Conservation (phyloP, 2,888 invertebrate species). For the Parnassius smintheus region DNA sequence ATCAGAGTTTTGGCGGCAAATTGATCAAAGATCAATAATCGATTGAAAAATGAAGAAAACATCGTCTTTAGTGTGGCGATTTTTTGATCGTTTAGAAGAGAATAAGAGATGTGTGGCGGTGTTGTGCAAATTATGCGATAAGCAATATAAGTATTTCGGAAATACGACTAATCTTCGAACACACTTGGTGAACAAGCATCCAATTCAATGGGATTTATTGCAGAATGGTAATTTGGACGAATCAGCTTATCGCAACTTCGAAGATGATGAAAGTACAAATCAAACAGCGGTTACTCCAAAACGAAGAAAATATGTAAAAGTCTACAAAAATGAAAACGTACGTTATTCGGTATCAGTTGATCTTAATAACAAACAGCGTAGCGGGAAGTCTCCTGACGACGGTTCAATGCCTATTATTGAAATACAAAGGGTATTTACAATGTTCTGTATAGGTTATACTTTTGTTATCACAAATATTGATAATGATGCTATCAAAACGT, state of each 20-base stretch:
- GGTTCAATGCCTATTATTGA: slow-evolving; percentile 58
- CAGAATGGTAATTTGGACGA: slow-evolving; percentile 63
- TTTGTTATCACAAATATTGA: slow-evolving; percentile 35
- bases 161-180: slow-evolving; percentile 71
- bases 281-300: slow-evolving; percentile 41
- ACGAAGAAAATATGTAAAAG: slow-evolving; percentile 51
- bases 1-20: slow-evolving; percentile 53
- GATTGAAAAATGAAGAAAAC: slow-evolving; percentile 62
- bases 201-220: slow-evolving; percentile 71
- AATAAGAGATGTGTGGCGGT: slow-evolving; percentile 63
- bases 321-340: slow-evolving; percentile 63
- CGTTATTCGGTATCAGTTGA: slow-evolving; percentile 66
- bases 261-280: slow-evolving; percentile 50
- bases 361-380: slow-evolving; percentile 43
- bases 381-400: slow-evolving; percentile 43
- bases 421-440: slow-evolving; percentile 65
- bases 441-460: slow-evolving; percentile 44
- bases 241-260: slow-evolving; percentile 41
- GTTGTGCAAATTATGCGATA: slow-evolving; percentile 73
- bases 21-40: slow-evolving; percentile 47
- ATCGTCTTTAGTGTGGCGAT: slow-evolving; percentile 70
- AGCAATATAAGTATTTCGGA: slow-evolving; percentile 72
- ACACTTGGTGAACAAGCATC: slow-evolving; percentile 70
- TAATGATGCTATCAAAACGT: slow-evolving; percentile 27
- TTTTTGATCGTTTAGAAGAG: slow-evolving; percentile 66